Evolutionary conservation across 2,888 invertebrate genomes (phyloP).

Genomic region (Liopterus haemorrhoidalis): DNA sequence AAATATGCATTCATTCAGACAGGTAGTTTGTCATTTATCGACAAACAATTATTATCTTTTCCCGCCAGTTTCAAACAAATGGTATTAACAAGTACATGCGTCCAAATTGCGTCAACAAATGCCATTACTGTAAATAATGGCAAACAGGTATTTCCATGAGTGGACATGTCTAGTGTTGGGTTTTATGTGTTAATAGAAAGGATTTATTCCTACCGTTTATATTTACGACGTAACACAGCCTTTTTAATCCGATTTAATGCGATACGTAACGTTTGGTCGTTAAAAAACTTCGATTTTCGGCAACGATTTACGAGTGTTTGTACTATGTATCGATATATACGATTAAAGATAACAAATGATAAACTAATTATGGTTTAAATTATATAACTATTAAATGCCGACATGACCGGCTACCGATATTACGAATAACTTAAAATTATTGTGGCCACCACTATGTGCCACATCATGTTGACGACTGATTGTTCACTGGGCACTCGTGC

Average conservation of each 20-base stretch:
- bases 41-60: no score
- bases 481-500: slow-evolving; percentile 33
- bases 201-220: slow-evolving; percentile 33
- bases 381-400: slow-evolving; percentile 45
- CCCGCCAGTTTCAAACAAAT: slow-evolving; percentile 20
- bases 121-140: slow-evolving; percentile 18
- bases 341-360: slow-evolving; percentile 42
- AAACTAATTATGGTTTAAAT: slow-evolving; percentile 42
- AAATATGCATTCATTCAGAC: no score
- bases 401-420: slow-evolving; percentile 42
- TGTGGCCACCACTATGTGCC: slow-evolving; percentile 48
- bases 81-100: slow-evolving; percentile 16
- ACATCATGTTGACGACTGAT: slow-evolving; percentile 49
- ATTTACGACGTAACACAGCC: slow-evolving; percentile 39
- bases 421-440: slow-evolving; percentile 45
- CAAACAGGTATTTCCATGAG: slow-evolving; percentile 9
- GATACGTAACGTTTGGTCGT: slow-evolving; percentile 38
- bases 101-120: slow-evolving; percentile 21
- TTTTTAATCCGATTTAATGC: slow-evolving; percentile 30
- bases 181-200: not conserved
- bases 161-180: slow-evolving; percentile 5
- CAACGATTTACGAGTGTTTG: slow-evolving; percentile 44
- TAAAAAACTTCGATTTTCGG: slow-evolving; percentile 42
- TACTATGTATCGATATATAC: slow-evolving; percentile 44
- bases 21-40: no score